Base-by-base conservation (phyloP, 2,888 invertebrate genomes). In the Panzeria rudis region DNA sequence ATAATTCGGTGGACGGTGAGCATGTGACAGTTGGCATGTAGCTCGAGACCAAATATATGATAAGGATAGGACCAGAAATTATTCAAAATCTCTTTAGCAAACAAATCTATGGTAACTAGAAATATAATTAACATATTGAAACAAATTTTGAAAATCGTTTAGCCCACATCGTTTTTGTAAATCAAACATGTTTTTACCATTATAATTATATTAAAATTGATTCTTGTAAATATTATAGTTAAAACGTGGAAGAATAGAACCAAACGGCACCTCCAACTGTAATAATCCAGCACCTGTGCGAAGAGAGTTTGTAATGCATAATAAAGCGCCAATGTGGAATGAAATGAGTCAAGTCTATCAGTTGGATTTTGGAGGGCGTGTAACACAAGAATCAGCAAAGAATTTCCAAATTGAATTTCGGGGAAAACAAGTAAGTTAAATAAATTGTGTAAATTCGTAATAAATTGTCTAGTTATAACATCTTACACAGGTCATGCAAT, bases 341-440 rank as follows among this genome's bases (percentile, higher is more conserved):
- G 99, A 99, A 93, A 97, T 97, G 93, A 98, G 98, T 91, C 99
- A 99, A 93, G 99, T 99, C 15, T 99, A 99, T 93, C 99, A 99
- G 92, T 94, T 99, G 59, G 99, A 99, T 93, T 99, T 99, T 93
- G 99, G 99, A 5, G 99, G 99, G 13, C 94, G 99, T 87, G 99
- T 99, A 83, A 99, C 99, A 4, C 99, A 99, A 93, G 99, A 99
- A 93, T 99, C 98, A 56, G 99, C 99, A 17, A 99, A 99, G 93
- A 99, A 99, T 93, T 99, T 99, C 93, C 99, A 99, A 94, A 99
- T 99, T 80, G 99, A 99, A 93, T 98, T 97, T 92, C 95, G 97
- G 88, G 98, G 97, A 86, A 98, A 98, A 93, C 98, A 99, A 95
- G 98, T 98, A 89, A 89, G 90, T 86, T 8, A 54, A 11, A 35